Base-by-base conservation (phyloP, 2,113 vertebrate genomes). In the Pedionomus torquatus region DNA sequence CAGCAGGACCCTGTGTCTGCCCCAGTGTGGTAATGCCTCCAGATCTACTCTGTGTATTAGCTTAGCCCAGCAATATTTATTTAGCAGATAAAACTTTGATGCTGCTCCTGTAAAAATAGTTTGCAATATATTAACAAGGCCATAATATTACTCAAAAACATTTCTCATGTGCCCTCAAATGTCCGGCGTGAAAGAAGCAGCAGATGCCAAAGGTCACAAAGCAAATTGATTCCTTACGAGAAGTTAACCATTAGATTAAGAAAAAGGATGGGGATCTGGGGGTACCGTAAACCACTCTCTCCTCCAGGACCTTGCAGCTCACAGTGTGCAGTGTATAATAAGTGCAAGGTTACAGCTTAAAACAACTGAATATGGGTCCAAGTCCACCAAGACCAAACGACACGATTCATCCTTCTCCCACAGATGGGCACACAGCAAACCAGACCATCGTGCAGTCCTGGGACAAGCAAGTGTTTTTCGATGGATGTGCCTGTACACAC, bases 21-120 rank as follows among this genome's bases (percentile, higher is more conserved):
- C 63, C 37, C 71, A 28, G 37, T 5, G 33, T 18, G 24, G 17
- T n/a, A 57, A 31, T 48, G 68, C 70, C 54, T 92, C 39, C 80
- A 74, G 79, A 30, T 11, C 60, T 61, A 23, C 44, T 79, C 51
- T 75, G 52, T 10, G 0, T 60, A 48, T 61, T 87, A 87, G 65
- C 52, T 94, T 60, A 49, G 37, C 16, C 43, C 0, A 0, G 74
- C 65, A 86, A 41, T 95, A 95, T 96, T 94, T 92, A 88, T 89
- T 87, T 87, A 90, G 69, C 71, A 92, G 81, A 82, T 81, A 87
- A 89, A 92, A 86, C 54, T 80, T 94, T 9, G 39, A 70, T 71
- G 58, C 41, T 74, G 74, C 18, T 77, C 39, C 66, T 74, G 51
- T 49, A 89, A 80, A 83, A 90, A 72, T 18, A 74, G 74, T 81